Percentiles rank a stretch among this genome's conserved stretches.
These are phyloP conservation scores for Drosophila quasianomalipes DNA, from an alignment of 2,888 invertebrate genomes.

Conservation along the genomic window DNA sequence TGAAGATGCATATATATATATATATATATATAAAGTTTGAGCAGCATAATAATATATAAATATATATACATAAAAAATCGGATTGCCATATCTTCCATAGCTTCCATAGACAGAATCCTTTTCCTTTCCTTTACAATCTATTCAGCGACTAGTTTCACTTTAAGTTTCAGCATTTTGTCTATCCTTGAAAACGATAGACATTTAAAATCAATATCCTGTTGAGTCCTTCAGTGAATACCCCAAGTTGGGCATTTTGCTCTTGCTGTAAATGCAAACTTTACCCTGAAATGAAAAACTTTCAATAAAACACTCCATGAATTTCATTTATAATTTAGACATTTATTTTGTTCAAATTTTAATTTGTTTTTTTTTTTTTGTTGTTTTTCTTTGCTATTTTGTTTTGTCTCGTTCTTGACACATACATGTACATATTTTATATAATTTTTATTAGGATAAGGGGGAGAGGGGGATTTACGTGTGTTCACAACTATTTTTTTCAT, in stretches of 20 bases:
- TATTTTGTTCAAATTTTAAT: constrained; percentile 60
- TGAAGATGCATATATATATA: neutral
- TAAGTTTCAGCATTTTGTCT: neutral
- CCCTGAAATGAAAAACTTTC: neutral
- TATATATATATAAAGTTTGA: neutral
- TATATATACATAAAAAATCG: neutral
- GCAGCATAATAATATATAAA: no score
- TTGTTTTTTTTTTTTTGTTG: constrained; percentile 36
- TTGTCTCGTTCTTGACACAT: constrained; percentile 48
- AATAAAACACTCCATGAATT: constrained; percentile 27
- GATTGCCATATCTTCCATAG: neutral
- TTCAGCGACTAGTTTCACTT: neutral
- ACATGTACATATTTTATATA: constrained; percentile 23
- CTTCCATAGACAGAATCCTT: neutral
- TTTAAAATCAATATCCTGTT: neutral
- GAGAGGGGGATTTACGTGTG: constrained; percentile 3
- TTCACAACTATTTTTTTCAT: constrained; percentile 53
- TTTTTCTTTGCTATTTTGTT: constrained; percentile 50
- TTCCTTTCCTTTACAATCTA: neutral
- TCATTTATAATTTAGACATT: constrained; percentile 77
- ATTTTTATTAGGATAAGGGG: constrained; percentile 10
- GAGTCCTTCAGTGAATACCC: neutral
- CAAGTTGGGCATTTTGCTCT: neutral
- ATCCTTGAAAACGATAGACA: neutral
- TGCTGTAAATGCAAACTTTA: neutral